phyloP scores from a whole-genome alignment of 1,140 invertebrate species.

The Teleogryllus occipitalis region DNA sequence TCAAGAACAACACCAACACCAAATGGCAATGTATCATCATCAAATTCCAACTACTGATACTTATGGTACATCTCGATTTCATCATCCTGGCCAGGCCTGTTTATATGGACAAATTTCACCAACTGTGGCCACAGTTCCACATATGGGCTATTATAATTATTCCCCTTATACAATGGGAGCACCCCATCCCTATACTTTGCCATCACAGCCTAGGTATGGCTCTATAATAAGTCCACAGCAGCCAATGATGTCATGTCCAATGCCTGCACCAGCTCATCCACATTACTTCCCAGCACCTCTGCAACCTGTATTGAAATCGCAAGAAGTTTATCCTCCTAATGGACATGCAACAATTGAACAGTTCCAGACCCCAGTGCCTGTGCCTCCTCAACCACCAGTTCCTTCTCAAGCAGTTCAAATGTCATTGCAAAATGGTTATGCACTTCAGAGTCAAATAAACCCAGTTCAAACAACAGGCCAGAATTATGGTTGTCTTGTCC shows the following conservation, averaged over 20 bases:
- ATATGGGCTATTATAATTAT: conserved; percentile 9
- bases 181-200: conserved; percentile 16
- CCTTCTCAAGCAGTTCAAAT: neutral
- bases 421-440: conserved; percentile 23
- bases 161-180: neutral
- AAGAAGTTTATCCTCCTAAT: conserved; percentile 16
- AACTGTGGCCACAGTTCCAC: neutral
- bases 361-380: neutral
- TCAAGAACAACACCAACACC: conserved; percentile 21
- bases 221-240: conserved; percentile 8
- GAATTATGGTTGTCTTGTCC: conserved; percentile 25
- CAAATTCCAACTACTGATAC: conserved; percentile 7
- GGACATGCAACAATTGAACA: conserved; percentile 4
- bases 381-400: conserved; percentile 14
- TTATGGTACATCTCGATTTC: conserved; percentile 16
- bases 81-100: conserved; percentile 13
- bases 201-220: conserved; percentile 17
- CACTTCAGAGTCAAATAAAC: conserved; percentile 15
- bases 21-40: conserved; percentile 11
- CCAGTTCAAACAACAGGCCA: conserved; percentile 18
- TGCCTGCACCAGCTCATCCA: conserved; percentile 11
- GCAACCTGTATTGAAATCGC: conserved; percentile 10
- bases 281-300: neutral
- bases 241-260: conserved; percentile 2
- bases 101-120: conserved; percentile 14